A percentile compares a stretch with the other conserved stretches of the same genome.
Conservation (phyloP, 2,888 invertebrate genomes). For the Drosophila meridionalis region DNA sequence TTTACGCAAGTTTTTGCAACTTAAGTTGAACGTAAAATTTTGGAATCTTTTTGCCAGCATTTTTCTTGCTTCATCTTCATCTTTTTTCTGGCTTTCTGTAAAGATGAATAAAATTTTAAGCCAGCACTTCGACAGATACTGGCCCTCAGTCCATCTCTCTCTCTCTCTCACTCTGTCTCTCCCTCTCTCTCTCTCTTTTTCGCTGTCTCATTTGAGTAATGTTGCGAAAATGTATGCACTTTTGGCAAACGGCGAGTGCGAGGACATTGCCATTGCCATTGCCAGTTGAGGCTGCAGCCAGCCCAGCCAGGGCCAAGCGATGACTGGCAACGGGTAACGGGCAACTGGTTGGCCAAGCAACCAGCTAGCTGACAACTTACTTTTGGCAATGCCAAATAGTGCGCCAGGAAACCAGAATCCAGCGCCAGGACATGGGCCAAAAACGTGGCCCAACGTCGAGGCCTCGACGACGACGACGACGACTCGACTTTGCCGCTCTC, state of each 20-base stretch:
- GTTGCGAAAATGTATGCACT: conserved; percentile 71
- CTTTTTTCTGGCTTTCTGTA: conserved; percentile 8
- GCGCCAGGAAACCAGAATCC: neutral
- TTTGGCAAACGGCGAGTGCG: conserved; percentile 53
- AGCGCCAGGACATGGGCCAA: conserved; percentile 21
- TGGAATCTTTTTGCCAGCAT: conserved; percentile 9
- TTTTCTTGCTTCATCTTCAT: neutral
- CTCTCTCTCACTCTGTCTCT: neutral
- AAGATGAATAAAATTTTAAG: conserved; percentile 56
- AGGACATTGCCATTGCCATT: conserved; percentile 34
- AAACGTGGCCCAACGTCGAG: neutral
- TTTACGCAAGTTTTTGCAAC: conserved; percentile 44
- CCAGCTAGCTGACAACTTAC: conserved; percentile 64
- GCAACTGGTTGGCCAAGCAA: conserved; percentile 24
- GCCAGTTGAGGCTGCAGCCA: conserved; percentile 9
- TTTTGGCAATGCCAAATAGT: conserved; percentile 56
- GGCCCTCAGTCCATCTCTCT: neutral
- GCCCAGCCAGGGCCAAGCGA: conserved; percentile 11
- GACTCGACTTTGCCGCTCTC: conserved; percentile 52
- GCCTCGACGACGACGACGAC: conserved; percentile 20
- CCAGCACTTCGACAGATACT: conserved; percentile 42
- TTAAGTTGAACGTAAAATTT: conserved; percentile 48
- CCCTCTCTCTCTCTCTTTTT: neutral
- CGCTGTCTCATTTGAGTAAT: conserved; percentile 44
- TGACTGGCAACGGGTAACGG: conserved; percentile 27